A percentile compares a stretch with the other conserved stretches of the same genome.
Conservation (phyloP, 2,113 vertebrate species). For the Zosterops lateralis region DNA sequence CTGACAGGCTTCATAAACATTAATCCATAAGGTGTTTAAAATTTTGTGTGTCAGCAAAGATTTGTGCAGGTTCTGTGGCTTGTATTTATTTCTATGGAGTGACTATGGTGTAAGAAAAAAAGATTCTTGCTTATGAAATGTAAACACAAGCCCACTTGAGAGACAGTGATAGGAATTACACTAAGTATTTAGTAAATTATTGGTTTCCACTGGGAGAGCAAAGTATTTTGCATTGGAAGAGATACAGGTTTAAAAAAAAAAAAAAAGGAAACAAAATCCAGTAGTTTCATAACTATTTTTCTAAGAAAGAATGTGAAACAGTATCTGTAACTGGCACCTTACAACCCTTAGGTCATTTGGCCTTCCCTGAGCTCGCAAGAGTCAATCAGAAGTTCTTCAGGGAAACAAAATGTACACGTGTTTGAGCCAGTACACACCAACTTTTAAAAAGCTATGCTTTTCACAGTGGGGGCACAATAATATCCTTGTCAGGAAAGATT, state of each 20-base stretch:
- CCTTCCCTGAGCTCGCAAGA: constrained; percentile 2
- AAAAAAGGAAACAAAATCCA: neutral
- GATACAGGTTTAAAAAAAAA: neutral
- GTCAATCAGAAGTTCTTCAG: neutral
- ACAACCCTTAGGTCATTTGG: constrained; percentile 33
- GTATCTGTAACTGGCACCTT: constrained; percentile 56
- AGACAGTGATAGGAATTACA: constrained; percentile 19
- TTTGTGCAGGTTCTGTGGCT: constrained; percentile 28
- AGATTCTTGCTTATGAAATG: constrained; percentile 3
- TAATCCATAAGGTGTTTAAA: constrained; percentile 44
- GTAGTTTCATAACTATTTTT: constrained; percentile 55
- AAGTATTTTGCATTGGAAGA: constrained; percentile 45
- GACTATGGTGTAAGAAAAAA: neutral
- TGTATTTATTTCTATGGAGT: constrained; percentile 22
- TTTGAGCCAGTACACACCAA: neutral
- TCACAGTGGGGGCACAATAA: neutral
- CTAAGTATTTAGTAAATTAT: constrained; percentile 54
- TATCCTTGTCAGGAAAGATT: neutral
- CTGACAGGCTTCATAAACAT: constrained; percentile 47
- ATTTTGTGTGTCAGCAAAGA: constrained; percentile 2
- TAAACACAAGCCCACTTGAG: constrained; percentile 16
- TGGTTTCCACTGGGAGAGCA: constrained; percentile 38
- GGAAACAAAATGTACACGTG: neutral
- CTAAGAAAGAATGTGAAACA: constrained; percentile 61
- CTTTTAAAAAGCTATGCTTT: neutral